Evolutionary conservation across 1,140 invertebrate genomes (phyloP).

Genomic region (Tetramorium simillimum): DNA sequence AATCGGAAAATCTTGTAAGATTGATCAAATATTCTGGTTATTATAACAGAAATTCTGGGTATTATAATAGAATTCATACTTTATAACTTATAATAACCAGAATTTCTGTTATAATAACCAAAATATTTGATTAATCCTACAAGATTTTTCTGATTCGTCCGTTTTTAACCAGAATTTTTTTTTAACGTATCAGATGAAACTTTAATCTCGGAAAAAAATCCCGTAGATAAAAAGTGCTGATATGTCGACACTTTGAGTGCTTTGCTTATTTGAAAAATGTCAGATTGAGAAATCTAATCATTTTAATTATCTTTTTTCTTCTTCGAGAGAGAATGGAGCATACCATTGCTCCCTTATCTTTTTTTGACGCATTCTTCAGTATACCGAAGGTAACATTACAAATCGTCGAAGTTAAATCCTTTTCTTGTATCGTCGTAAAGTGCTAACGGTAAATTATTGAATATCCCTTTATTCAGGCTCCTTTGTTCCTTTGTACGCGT

Average conservation of each 20-base stretch:
- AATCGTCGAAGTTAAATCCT: conserved; percentile 16
- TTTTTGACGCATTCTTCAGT: neutral
- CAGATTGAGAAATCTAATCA: neutral
- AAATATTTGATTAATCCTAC: no score
- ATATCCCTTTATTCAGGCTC: conserved; percentile 39
- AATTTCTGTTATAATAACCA: no score
- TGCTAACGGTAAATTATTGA: conserved; percentile 48
- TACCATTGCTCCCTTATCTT: neutral
- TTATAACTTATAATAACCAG: no score
- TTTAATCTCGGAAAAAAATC: neutral
- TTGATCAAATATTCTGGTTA: no score
- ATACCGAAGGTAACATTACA: neutral
- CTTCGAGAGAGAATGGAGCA: neutral
- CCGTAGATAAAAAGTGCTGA: neutral
- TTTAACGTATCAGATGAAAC: neutral
- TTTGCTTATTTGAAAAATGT: neutral
- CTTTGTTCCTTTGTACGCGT: conserved; percentile 27
- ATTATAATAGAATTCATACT: no score
- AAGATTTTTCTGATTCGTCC: no score
- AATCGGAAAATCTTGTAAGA: no score
- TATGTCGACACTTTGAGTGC: neutral
- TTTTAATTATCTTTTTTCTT: neutral
- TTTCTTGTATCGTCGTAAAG: conserved; percentile 12
- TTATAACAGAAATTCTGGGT: no score
- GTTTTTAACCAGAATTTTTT: no score